Evolutionary conservation across 2,113 vertebrate species (phyloP).

Genomic region (Pelvicachromis taeniatus): DNA sequence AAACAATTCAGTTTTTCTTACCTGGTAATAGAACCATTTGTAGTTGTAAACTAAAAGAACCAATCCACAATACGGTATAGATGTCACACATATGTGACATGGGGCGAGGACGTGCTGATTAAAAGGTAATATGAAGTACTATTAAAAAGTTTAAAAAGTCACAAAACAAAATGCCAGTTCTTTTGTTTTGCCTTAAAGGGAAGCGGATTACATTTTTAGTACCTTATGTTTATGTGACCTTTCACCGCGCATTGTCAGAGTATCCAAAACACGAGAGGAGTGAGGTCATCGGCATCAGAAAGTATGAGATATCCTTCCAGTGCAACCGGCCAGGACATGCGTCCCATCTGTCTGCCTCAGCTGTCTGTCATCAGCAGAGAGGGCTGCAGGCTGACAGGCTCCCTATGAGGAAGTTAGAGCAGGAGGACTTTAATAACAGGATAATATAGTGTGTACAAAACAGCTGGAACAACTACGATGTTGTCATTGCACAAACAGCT

Average conservation of each 20-base stretch:
- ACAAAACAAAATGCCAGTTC: not conserved
- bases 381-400: not conserved
- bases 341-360: constrained; percentile 29
- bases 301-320: not conserved
- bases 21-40: not conserved
- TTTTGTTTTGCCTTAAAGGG: not conserved
- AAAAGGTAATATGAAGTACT: not conserved
- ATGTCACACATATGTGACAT: not conserved
- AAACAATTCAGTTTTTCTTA: not conserved
- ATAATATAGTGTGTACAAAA: not conserved
- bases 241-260: not conserved
- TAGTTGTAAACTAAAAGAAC: not conserved
- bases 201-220: not conserved
- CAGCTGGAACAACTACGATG: not conserved
- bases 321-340: constrained; percentile 2
- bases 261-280: not conserved
- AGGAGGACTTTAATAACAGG: not conserved
- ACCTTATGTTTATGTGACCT: not conserved
- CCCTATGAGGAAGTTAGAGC: not conserved
- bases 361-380: constrained; percentile 15
- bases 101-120: not conserved
- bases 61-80: not conserved
- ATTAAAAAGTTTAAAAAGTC: not conserved
- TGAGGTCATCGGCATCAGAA: not conserved
- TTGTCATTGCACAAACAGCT: not conserved